Percentiles rank a stretch among this genome's conserved stretches.
phyloP scores from a whole-genome alignment of 2,888 invertebrate species.

The Andrena camellia region DNA sequence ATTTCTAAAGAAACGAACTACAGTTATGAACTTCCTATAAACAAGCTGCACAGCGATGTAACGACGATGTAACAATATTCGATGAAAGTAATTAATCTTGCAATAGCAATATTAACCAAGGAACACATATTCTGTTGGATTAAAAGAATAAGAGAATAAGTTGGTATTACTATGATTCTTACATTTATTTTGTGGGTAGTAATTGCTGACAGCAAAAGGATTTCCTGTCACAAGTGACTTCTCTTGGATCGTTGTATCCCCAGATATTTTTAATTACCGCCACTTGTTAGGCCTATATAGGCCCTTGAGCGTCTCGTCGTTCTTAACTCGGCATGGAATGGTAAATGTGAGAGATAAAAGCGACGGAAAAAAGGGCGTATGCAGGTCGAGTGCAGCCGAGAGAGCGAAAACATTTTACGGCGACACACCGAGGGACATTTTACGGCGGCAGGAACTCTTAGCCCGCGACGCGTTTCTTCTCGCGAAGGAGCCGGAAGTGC shows the following conservation, averaged over 20 bases:
- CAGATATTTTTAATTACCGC: constrained; percentile 24
- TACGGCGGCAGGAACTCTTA: constrained; percentile 43
- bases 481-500: constrained; percentile 57
- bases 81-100: no score
- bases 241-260: not conserved
- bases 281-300: not conserved
- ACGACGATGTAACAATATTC: no score
- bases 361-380: constrained; percentile 32
- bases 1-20: no score
- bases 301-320: constrained; percentile 6
- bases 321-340: constrained; percentile 17
- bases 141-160: not conserved
- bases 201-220: not conserved
- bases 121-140: no score
- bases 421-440: constrained; percentile 20
- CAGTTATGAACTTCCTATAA: no score
- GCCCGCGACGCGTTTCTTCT: constrained; percentile 54
- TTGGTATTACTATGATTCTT: not conserved
- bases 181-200: no score
- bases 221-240: not conserved
- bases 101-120: no score
- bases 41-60: no score
- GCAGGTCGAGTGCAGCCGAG: constrained; percentile 30
- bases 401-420: constrained; percentile 54
- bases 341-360: constrained; percentile 27